A percentile compares a stretch with the other conserved stretches of the same genome.
Evolutionary conservation across 2,797 vertebrate genomes (phyloP).

Genomic region (Sciurus carolinensis): DNA sequence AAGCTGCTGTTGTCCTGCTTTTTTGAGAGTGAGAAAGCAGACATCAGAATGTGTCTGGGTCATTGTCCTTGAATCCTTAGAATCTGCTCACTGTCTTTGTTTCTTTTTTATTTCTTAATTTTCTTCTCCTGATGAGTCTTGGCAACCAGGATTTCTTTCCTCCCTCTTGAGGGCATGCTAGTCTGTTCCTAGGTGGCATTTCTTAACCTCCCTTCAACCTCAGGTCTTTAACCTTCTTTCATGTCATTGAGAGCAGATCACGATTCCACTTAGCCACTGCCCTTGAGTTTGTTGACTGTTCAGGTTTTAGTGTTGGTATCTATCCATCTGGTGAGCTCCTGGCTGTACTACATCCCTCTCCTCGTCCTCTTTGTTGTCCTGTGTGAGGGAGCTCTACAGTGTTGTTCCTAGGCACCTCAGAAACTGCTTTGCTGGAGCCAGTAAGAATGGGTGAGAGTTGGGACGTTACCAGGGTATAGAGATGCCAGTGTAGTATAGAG

Average conservation of each 20-base stretch:
- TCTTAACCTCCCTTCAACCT: constrained; percentile 47
- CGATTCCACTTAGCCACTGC: background rate
- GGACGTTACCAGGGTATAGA: constrained; percentile 20
- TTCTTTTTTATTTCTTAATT: background rate
- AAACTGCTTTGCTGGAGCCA: background rate
- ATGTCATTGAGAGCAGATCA: background rate
- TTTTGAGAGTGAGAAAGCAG: background rate
- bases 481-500: background rate
- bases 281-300: background rate
- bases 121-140: constrained; percentile 52
- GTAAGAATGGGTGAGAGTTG: background rate
- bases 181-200: constrained; percentile 24
- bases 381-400: background rate
- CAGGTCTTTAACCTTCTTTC: constrained; percentile 30
- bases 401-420: background rate
- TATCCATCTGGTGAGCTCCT: background rate
- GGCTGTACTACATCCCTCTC: background rate
- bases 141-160: background rate
- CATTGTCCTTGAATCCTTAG: background rate
- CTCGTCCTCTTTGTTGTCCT: background rate
- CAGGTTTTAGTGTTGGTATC: constrained; percentile 14
- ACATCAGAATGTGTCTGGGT: background rate
- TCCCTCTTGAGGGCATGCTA: background rate
- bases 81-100: background rate
- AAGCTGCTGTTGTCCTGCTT: background rate